Conservation (phyloP, 2,797 vertebrate genomes). For the Craterocephalus amniculus region DNA sequence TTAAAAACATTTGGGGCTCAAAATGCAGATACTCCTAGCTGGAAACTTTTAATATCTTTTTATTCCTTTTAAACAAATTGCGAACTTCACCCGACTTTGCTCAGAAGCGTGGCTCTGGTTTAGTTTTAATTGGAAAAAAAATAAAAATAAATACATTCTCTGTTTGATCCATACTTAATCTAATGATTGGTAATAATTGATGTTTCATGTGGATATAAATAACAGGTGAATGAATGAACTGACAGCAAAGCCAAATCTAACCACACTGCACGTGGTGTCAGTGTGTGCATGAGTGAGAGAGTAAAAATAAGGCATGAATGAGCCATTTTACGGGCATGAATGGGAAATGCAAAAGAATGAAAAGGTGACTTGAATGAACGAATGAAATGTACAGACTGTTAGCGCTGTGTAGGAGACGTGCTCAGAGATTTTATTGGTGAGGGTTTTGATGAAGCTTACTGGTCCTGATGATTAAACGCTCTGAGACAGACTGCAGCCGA, state of each 20-base stretch:
- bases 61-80: constrained; percentile 15
- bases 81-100: neutral
- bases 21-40: neutral
- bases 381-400: constrained; percentile 63
- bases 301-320: constrained; percentile 36
- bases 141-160: constrained; percentile 9
- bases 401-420: constrained; percentile 19
- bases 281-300: constrained; percentile 21
- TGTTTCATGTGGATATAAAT: constrained; percentile 45
- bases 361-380: constrained; percentile 28
- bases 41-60: neutral
- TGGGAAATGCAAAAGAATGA: constrained; percentile 28
- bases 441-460: constrained; percentile 58
- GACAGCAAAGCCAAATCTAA: constrained; percentile 69
- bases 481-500: constrained; percentile 63
- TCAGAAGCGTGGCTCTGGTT: constrained; percentile 42
- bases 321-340: constrained; percentile 24
- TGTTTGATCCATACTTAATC: constrained; percentile 49
- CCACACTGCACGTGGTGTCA: constrained; percentile 44
- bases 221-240: constrained; percentile 49
- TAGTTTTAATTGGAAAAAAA: constrained; percentile 9
- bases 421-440: constrained; percentile 61
- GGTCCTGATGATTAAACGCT: constrained; percentile 74
- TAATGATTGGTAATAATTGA: constrained; percentile 38
- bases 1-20: neutral